A percentile compares a stretch with the other conserved stretches of the same genome.
Conservation (phyloP, 2,113 vertebrate genomes). For the Ochotona curzoniae region DNA sequence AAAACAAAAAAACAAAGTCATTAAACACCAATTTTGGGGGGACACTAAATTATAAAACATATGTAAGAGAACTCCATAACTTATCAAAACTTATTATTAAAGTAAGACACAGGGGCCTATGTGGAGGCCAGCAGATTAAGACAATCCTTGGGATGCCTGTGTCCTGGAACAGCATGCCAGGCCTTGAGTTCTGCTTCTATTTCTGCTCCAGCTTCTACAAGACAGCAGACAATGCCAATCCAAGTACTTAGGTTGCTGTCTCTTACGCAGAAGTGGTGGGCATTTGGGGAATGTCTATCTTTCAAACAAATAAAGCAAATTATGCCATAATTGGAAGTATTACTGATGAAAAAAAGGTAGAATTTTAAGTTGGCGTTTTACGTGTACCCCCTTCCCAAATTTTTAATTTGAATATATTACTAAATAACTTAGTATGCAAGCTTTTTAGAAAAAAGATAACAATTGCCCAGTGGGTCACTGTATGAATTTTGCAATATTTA, state of each 20-base stretch:
- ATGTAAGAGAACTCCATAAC: background rate
- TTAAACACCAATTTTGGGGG: background rate
- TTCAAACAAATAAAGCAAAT: background rate
- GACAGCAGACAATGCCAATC: too few species aligned
- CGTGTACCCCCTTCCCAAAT: background rate
- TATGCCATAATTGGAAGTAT: background rate
- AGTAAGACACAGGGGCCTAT: background rate
- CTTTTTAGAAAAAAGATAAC: background rate
- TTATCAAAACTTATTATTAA: background rate
- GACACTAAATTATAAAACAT: background rate
- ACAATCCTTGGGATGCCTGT: too few species aligned
- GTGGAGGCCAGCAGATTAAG: too few species aligned
- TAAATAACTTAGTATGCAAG: conserved; percentile 10
- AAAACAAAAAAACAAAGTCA: conserved; percentile 9
- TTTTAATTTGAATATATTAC: background rate
- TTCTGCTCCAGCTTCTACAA: too few species aligned
- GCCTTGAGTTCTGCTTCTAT: too few species aligned
- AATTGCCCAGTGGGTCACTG: background rate
- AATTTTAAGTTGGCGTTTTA: background rate
- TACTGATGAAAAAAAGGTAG: background rate
- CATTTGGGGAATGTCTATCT: background rate
- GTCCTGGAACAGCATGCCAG: too few species aligned
- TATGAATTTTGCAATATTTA: background rate
- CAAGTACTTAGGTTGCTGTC: too few species aligned
- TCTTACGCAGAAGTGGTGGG: too few species aligned